Evolutionary conservation across 2,888 invertebrate genomes (phyloP).

Genomic region (Drosophila histrio): DNA sequence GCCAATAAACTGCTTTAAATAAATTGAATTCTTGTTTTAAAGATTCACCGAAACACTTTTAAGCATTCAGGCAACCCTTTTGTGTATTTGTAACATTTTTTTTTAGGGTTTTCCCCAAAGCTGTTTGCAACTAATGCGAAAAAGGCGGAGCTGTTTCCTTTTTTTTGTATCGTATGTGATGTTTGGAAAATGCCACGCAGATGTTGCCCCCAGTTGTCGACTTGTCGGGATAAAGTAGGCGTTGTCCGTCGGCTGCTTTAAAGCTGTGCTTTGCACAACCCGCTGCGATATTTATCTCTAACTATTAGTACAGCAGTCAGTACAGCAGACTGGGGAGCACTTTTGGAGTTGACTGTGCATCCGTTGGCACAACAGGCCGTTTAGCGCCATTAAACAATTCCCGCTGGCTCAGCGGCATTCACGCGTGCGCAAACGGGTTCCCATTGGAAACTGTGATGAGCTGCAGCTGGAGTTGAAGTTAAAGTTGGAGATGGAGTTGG

Average conservation of each 20-base stretch:
- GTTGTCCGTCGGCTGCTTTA: conserved; percentile 49
- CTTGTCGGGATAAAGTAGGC: conserved; percentile 39
- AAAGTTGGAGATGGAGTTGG: conserved; percentile 7
- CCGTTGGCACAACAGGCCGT: conserved; percentile 74
- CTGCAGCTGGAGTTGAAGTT: conserved; percentile 8
- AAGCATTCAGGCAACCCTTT: conserved; percentile 1
- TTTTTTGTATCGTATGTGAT: background rate
- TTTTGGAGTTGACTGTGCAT: conserved; percentile 29
- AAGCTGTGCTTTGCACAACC: conserved; percentile 33
- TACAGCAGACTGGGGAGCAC: conserved; percentile 17
- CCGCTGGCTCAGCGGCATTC: conserved; percentile 80
- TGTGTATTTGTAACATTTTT: conserved; percentile 18
- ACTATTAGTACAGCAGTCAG: conserved; percentile 71
- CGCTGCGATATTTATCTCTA: conserved; percentile 72
- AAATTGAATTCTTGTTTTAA: background rate
- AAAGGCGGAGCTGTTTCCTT: conserved; percentile 63
- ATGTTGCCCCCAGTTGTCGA: conserved; percentile 5
- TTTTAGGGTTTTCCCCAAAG: conserved; percentile 12
- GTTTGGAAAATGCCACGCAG: conserved; percentile 10
- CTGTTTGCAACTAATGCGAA: conserved; percentile 60
- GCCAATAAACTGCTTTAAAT: background rate
- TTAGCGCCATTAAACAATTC: conserved; percentile 77
- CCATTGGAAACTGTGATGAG: background rate
- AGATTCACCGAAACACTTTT: conserved; percentile 1
- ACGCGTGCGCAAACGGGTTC: conserved; percentile 76